Evolutionary conservation across 2,797 vertebrate species (phyloP).

Genomic region (Megaceryle alcyon): DNA sequence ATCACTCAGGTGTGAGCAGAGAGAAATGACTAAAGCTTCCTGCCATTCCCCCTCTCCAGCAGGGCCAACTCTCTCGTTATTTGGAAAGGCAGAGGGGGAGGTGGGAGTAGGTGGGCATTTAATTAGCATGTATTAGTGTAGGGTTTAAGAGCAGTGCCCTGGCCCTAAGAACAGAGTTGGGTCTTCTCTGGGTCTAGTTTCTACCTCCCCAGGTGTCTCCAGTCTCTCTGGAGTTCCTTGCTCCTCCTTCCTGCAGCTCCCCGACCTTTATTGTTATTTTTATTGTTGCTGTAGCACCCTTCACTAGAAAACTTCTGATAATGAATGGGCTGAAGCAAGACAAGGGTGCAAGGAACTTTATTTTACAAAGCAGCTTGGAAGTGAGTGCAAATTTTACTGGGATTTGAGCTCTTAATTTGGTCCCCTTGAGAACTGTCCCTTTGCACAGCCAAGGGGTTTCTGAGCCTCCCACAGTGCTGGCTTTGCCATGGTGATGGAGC

Average conservation of each 20-base stretch:
- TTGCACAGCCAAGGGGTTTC: neutral
- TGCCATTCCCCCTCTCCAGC: neutral
- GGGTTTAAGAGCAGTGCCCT: neutral
- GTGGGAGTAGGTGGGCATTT: neutral
- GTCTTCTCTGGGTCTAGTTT: neutral
- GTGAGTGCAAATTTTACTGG: neutral
- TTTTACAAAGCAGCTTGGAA: neutral
- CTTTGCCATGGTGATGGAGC: fast-evolving
- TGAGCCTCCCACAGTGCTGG: neutral
- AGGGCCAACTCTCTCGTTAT: neutral
- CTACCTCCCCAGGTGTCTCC: neutral
- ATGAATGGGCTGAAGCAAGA: neutral
- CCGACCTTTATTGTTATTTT: neutral
- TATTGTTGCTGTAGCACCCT: neutral
- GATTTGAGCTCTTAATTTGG: neutral
- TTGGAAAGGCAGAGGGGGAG: neutral
- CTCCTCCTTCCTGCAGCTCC: neutral
- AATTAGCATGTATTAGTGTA: neutral
- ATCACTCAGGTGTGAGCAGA: fast-evolving
- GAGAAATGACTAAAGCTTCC: neutral
- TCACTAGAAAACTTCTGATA: neutral
- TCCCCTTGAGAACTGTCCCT: neutral
- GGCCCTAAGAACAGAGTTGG: neutral
- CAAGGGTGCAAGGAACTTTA: neutral
- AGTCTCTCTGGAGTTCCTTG: neutral